Evolutionary conservation across 64 coral and sea anemone genomes (phyloP), one percentile per base, ranked within the genome.

Genomic region (Pocillopora verrucosa): DNA sequence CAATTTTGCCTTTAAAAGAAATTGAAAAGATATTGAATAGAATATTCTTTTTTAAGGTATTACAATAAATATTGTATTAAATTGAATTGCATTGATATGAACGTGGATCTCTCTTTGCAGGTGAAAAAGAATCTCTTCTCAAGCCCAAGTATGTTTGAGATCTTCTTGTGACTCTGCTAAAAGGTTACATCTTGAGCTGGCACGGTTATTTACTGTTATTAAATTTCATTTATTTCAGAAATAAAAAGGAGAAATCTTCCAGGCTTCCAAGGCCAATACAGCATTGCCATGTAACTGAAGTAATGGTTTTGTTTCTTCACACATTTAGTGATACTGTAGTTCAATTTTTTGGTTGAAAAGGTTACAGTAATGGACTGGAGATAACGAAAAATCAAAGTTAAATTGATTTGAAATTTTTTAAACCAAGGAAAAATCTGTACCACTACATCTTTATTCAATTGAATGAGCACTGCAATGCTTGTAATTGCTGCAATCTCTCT

Each of bases 231-330:
- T 72, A 56, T 70, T 45, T 58, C 37, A 72, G 63, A 24, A 38
- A 4, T 11, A 85, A 72, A 85, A 72, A 30, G 22, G 9, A 17
- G 12, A 63, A 56, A 41, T 65, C 82, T 5, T 85, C 82, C 7
- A 85, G 64, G 72, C 82, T 85, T 72, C 82, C 82, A 24, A 36
- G 65, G 26, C 82, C 82, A 26, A 56, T 72, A 72, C 65, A 24
- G 12, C 41, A 85, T 57, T 19, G 12, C 30, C 79, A 11, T 24
- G 20, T n/a, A 13, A 72, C 3, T 26, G 36, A 85, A 41, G 82
- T 85, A 85, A 20, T 56, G 11, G 5, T 70, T 19, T 70, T 25
- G 20, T 70, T 30, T 45, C 9, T 56, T n/a, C 17, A 56, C 17
- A n/a, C 5, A 45, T 56, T 56, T 36, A 56, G 12, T 56, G 35